A percentile compares a stretch with the other conserved stretches of the same genome.
These are phyloP conservation scores for Athalia rosae DNA, from an alignment of 2,888 invertebrate species.

Conservation along the genomic window DNA sequence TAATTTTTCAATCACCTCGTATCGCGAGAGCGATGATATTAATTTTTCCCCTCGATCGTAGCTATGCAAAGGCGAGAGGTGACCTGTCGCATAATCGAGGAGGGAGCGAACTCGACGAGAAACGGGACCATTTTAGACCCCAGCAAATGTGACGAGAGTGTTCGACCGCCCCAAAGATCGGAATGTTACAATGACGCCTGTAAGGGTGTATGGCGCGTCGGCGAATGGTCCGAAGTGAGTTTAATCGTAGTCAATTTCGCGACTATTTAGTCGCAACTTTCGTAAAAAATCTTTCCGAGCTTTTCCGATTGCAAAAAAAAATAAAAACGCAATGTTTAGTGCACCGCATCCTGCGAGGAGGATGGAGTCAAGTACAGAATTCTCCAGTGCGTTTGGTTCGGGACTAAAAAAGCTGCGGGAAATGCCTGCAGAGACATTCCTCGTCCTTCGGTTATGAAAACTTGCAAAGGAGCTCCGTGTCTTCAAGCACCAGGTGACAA, in stretches of 20 bases:
- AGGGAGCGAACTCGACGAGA: slow-evolving; percentile 71
- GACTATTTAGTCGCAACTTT: neutral
- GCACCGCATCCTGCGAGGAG: slow-evolving; percentile 88
- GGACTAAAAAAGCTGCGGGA: slow-evolving; percentile 88
- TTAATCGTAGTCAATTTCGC: slow-evolving; percentile 39
- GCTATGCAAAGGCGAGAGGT: slow-evolving; percentile 85
- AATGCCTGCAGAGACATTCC: slow-evolving; percentile 87
- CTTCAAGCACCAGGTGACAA: slow-evolving; percentile 69
- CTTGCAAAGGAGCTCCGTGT: slow-evolving; percentile 85
- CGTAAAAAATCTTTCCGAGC: neutral
- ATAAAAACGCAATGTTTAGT: slow-evolving; percentile 76
- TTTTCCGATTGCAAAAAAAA: neutral
- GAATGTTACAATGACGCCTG: slow-evolving; percentile 91
- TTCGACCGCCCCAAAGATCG: slow-evolving; percentile 84
- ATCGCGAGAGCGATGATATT: slow-evolving; percentile 28
- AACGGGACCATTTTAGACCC: slow-evolving; percentile 75
- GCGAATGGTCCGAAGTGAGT: slow-evolving; percentile 93
- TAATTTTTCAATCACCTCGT: neutral
- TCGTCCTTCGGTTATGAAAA: slow-evolving; percentile 85
- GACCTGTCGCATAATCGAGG: slow-evolving; percentile 76
- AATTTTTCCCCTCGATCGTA: slow-evolving; percentile 53
- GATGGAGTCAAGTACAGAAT: slow-evolving; percentile 92
- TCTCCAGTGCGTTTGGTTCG: slow-evolving; percentile 95
- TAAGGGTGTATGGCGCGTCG: slow-evolving; percentile 91
- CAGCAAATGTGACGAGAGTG: slow-evolving; percentile 82